phyloP scores from a whole-genome alignment of 2,113 vertebrate species.

The Pygoscelis adeliae region DNA sequence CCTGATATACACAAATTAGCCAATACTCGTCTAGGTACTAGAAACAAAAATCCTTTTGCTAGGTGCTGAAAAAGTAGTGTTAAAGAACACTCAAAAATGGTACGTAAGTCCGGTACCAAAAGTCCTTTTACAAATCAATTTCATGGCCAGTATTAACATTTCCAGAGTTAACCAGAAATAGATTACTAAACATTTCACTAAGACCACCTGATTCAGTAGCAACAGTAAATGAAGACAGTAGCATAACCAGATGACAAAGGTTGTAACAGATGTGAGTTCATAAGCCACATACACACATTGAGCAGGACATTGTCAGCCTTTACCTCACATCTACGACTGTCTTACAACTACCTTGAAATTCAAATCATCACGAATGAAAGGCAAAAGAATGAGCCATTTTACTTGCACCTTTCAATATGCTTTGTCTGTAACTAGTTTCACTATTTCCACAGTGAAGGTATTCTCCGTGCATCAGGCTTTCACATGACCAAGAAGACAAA shows the following conservation, averaged over 20 bases:
- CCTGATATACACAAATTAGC: background rate
- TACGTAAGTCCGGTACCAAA: background rate
- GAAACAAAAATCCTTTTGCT: background rate
- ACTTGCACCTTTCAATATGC: background rate
- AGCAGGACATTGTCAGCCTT: background rate
- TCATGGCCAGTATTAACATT: background rate
- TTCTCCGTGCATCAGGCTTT: background rate
- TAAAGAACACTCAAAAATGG: background rate
- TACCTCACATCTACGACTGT: background rate
- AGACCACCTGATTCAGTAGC: background rate
- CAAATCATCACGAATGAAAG: background rate
- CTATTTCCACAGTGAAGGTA: background rate
- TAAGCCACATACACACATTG: background rate
- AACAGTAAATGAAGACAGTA: background rate
- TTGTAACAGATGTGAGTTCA: background rate
- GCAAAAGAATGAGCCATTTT: background rate
- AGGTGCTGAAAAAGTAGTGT: background rate
- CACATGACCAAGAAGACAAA: background rate
- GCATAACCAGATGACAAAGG: background rate
- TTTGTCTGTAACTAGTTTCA: background rate
- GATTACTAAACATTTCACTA: background rate
- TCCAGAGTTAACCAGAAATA: background rate
- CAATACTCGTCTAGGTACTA: background rate
- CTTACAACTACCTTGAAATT: background rate
- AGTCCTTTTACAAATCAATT: background rate